Evolutionary conservation across 2,113 vertebrate genomes (phyloP).

Genomic region (Elephantulus edwardii): DNA sequence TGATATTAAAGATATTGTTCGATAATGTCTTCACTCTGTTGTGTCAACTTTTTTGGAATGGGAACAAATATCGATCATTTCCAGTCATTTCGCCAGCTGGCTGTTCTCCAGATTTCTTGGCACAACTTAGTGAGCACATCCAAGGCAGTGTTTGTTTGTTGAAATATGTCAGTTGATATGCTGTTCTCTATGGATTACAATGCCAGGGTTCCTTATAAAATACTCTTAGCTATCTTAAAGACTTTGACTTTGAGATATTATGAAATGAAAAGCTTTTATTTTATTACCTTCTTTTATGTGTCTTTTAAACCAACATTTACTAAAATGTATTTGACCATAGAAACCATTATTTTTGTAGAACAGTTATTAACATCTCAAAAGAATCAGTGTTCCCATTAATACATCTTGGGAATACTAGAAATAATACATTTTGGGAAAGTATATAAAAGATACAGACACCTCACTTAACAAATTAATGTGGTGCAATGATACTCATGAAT

Average conservation of each 20-base stretch:
- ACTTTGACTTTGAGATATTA: neutral
- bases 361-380: neutral
- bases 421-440: neutral
- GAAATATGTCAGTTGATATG: too few species aligned
- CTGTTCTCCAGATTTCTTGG: too few species aligned
- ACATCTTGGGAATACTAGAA: neutral
- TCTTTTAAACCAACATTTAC: neutral
- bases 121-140: too few species aligned
- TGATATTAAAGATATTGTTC: too few species aligned
- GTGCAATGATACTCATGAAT: fast-evolving
- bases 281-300: neutral
- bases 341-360: neutral
- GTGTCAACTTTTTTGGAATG: too few species aligned
- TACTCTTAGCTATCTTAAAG: neutral
- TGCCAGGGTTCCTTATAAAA: too few species aligned
- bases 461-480: neutral
- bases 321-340: neutral
- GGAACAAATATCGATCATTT: too few species aligned
- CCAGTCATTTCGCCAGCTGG: too few species aligned
- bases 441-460: neutral
- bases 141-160: too few species aligned
- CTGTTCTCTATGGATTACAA: too few species aligned
- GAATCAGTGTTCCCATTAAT: neutral
- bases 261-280: neutral
- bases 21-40: too few species aligned